Evolutionary conservation across 2,113 vertebrate genomes (phyloP).

Genomic region (Platichthys stellatus): DNA sequence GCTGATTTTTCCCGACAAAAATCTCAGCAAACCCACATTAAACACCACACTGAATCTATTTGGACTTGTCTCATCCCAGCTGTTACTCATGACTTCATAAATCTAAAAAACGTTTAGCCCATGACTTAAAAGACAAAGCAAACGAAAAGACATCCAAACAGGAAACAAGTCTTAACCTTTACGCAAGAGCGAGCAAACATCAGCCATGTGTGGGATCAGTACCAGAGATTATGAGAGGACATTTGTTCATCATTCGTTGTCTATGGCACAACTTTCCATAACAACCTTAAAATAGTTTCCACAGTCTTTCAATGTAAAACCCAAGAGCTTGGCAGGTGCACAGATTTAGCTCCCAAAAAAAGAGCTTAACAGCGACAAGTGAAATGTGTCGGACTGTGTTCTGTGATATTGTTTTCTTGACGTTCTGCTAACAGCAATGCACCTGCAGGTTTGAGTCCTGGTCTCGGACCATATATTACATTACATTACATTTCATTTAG

Average conservation of each 20-base stretch:
- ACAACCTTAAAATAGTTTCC: not conserved
- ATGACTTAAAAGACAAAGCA: slow-evolving; percentile 20
- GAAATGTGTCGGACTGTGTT: not conserved
- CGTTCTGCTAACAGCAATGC: not conserved
- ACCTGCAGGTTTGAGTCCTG: not conserved
- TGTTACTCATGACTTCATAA: not conserved
- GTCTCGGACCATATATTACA: not conserved
- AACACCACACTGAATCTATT: slow-evolving; percentile 9
- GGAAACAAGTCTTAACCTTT: slow-evolving; percentile 14
- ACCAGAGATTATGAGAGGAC: not conserved
- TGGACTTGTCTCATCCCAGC: slow-evolving; percentile 11
- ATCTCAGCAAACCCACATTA: slow-evolving; percentile 18
- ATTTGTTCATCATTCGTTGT: not conserved
- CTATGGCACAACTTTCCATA: not conserved
- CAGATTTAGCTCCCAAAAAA: not conserved
- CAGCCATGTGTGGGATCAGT: not conserved
- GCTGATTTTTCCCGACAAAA: not conserved
- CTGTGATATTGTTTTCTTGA: not conserved
- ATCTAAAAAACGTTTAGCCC: not conserved
- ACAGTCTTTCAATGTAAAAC: not conserved
- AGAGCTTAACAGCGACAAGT: not conserved
- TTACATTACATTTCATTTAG: no score
- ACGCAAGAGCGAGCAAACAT: slow-evolving; percentile 6
- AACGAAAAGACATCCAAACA: slow-evolving; percentile 5
- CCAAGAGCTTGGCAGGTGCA: not conserved